These are phyloP conservation scores for Spodoptera litura DNA, from an alignment of 1,140 invertebrate genomes.

Conservation along the genomic window DNA sequence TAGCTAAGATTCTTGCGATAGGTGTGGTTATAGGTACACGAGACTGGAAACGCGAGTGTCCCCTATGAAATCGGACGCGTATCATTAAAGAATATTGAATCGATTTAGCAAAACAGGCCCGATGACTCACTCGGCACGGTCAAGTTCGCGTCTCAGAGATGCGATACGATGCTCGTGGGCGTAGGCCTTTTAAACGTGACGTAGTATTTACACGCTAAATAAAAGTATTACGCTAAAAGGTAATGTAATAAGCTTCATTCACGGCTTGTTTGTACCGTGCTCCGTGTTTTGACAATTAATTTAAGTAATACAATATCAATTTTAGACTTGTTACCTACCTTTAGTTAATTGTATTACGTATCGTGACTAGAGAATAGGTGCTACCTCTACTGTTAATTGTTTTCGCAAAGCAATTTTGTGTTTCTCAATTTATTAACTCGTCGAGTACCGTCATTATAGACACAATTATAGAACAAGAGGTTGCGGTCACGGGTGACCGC, in stretches of 20 bases:
- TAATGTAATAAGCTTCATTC: slow-evolving; percentile 3
- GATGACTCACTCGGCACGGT: slow-evolving; percentile 54
- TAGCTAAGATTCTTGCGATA: neutral
- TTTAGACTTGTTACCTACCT: too few species aligned
- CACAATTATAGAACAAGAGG: too few species aligned
- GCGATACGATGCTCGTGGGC: slow-evolving; percentile 24
- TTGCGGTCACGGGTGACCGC: too few species aligned
- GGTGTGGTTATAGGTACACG: neutral
- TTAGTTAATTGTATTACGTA: too few species aligned
- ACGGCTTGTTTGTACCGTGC: neutral
- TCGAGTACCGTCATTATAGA: too few species aligned
- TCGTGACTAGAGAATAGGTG: too few species aligned
- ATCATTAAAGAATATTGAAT: slow-evolving; percentile 46
- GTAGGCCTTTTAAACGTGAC: slow-evolving; percentile 32
- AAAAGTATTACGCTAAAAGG: slow-evolving; percentile 31
- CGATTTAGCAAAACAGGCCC: slow-evolving; percentile 52
- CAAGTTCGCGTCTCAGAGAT: slow-evolving; percentile 52
- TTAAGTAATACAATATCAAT: too few species aligned
- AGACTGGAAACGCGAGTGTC: neutral
- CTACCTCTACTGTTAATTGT: too few species aligned
- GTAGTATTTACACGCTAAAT: slow-evolving; percentile 2
- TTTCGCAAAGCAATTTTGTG: too few species aligned
- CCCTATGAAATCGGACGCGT: neutral
- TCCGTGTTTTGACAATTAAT: neutral
- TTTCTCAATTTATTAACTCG: too few species aligned